phyloP scores from a whole-genome alignment of 1,140 invertebrate genomes.

The Cotesia vestalis region DNA sequence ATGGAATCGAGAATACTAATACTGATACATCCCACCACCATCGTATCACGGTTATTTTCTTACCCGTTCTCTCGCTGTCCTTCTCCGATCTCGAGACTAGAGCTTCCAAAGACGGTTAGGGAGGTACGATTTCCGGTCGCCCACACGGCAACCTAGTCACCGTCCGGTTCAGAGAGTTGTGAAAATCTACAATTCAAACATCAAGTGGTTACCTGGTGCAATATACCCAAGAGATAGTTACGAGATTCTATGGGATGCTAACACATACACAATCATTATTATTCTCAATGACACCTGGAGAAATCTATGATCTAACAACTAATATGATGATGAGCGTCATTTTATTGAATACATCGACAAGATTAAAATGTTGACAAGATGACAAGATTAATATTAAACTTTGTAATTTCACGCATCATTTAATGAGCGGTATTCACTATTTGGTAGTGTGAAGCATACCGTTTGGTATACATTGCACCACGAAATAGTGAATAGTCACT shows the following conservation, averaged over 20 bases:
- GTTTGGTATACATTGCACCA: no score
- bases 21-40: slow-evolving; percentile 19
- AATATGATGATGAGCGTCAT: background rate
- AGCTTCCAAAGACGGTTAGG: slow-evolving; percentile 60
- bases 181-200: slow-evolving; percentile 51
- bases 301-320: slow-evolving; percentile 22
- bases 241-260: slow-evolving; percentile 30
- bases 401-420: no score
- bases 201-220: slow-evolving; percentile 51
- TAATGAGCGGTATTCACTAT: no score
- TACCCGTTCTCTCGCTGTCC: slow-evolving; percentile 28
- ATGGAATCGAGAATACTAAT: slow-evolving; percentile 3
- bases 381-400: no score
- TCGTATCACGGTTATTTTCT: background rate
- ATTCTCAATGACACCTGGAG: slow-evolving; percentile 30
- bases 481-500: no score
- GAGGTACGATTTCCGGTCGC: slow-evolving; percentile 64
- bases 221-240: slow-evolving; percentile 36
- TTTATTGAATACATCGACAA: no score
- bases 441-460: no score
- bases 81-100: slow-evolving; percentile 18
- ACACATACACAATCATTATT: slow-evolving; percentile 41
- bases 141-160: slow-evolving; percentile 59
- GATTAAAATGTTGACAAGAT: no score
- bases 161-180: slow-evolving; percentile 45